Evolutionary conservation across 2,797 vertebrate species (phyloP).

Genomic region (Rhinichthys osculus): DNA sequence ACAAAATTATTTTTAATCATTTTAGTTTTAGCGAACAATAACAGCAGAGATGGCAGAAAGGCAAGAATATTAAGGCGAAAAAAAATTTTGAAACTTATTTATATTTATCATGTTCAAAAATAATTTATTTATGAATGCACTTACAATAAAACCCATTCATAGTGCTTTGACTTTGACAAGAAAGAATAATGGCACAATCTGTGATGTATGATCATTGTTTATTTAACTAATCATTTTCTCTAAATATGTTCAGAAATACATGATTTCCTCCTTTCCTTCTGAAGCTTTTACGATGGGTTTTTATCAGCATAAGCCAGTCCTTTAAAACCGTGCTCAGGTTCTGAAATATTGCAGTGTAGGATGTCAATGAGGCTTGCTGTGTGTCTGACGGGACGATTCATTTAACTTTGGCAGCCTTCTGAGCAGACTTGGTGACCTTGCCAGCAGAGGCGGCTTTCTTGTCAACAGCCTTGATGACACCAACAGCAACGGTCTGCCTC

Average conservation of each 20-base stretch:
- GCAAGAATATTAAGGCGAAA: neutral
- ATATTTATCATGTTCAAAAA: conserved; percentile 10
- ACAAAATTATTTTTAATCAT: neutral
- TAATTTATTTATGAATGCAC: conserved; percentile 21
- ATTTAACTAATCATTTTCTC: conserved; percentile 70
- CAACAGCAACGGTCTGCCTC: conserved; percentile 76
- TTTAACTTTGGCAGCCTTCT: conserved; percentile 74
- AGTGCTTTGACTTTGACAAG: conserved; percentile 18
- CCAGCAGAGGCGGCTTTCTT: conserved; percentile 64
- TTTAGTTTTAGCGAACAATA: neutral
- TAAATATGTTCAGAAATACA: conserved; percentile 56
- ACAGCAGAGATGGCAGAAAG: neutral
- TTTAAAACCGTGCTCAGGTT: conserved; percentile 78
- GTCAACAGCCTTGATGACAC: conserved; percentile 71
- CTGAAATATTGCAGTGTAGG: conserved; percentile 66
- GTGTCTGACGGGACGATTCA: conserved; percentile 72
- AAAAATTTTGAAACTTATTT: neutral
- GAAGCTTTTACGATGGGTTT: conserved; percentile 84
- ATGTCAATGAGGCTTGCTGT: conserved; percentile 56
- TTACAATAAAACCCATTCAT: conserved; percentile 9
- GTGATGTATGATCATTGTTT: conserved; percentile 64
- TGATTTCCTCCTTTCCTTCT: conserved; percentile 78
- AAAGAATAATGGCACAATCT: conserved; percentile 58
- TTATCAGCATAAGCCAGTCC: conserved; percentile 84
- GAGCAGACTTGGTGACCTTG: conserved; percentile 70